Percentiles rank a stretch among this genome's conserved stretches.
Conservation (phyloP, 2,888 invertebrate genomes). For the Chrysopilus asiliformis region DNA sequence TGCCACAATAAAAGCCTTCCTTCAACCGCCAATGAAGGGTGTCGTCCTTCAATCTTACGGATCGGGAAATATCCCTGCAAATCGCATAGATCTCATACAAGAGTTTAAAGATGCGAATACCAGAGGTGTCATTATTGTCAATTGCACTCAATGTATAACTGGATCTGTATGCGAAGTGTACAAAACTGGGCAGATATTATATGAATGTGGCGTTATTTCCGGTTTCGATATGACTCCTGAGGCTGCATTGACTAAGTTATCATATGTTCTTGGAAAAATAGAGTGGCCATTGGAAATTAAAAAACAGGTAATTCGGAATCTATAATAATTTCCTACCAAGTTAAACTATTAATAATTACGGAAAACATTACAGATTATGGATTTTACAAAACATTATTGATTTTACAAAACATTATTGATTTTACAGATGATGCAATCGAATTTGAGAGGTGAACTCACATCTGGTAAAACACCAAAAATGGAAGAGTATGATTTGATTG, state of each 20-base stretch:
- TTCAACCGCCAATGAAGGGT: constrained; percentile 63
- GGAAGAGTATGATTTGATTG: constrained; percentile 41
- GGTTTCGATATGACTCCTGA: constrained; percentile 59
- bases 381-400: neutral
- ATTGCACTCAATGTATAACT: constrained; percentile 79
- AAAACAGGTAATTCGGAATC: constrained; percentile 44
- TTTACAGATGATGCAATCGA: constrained; percentile 58
- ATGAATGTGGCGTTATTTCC: constrained; percentile 27
- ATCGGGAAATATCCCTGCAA: constrained; percentile 81
- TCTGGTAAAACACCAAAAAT: constrained; percentile 25
- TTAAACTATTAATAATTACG: neutral
- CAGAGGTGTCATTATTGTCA: constrained; percentile 74
- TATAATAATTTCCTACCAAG: constrained; percentile 3
- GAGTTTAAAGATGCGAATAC: constrained; percentile 56
- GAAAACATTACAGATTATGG: neutral
- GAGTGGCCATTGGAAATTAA: constrained; percentile 52
- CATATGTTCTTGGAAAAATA: constrained; percentile 73
- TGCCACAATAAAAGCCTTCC: constrained; percentile 56
- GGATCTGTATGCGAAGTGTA: constrained; percentile 73
- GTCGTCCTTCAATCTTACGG: constrained; percentile 89
- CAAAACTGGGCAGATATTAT: constrained; percentile 60
- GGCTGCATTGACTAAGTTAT: constrained; percentile 81
- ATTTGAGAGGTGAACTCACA: constrained; percentile 71
- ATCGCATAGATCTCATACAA: constrained; percentile 62
- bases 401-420: constrained; percentile 4